phyloP scores from a whole-genome alignment of 2,797 vertebrate genomes.

The Fringilla coelebs region DNA sequence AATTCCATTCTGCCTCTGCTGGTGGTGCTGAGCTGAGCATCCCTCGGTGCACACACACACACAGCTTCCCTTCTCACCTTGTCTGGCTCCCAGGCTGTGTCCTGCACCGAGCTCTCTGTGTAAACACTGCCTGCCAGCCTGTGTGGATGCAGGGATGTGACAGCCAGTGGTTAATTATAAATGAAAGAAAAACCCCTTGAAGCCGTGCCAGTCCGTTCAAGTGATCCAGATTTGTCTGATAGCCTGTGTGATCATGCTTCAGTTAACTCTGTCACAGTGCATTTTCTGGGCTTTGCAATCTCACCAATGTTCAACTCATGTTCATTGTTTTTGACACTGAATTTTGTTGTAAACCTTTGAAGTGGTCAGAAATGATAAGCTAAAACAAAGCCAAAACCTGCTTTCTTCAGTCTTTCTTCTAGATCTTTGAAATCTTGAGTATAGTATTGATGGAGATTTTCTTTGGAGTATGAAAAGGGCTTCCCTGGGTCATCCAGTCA shows the following conservation, averaged over 20 bases:
- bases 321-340: not conserved
- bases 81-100: not conserved
- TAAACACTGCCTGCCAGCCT: not conserved
- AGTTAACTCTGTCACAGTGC: slow-evolving; percentile 41
- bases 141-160: not conserved
- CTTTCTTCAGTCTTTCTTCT: not conserved
- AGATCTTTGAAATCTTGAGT: not conserved
- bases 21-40: not conserved
- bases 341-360: slow-evolving; percentile 15
- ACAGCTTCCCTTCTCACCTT: not conserved
- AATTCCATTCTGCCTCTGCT: not conserved
- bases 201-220: slow-evolving; percentile 29
- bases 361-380: not conserved
- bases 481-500: not conserved
- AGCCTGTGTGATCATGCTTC: slow-evolving; percentile 44
- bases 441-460: not conserved
- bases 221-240: slow-evolving; percentile 51
- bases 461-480: not conserved
- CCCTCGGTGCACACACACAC: not conserved
- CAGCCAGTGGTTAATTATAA: slow-evolving; percentile 60
- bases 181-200: slow-evolving; percentile 55
- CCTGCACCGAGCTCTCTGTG: not conserved
- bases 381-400: accelerated
- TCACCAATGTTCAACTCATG: not conserved
- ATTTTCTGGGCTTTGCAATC: slow-evolving; percentile 7